Evolutionary conservation across 2,113 vertebrate genomes (phyloP), one percentile per base, ranked within the genome.

Genomic region (Pelodiscus sinensis): DNA sequence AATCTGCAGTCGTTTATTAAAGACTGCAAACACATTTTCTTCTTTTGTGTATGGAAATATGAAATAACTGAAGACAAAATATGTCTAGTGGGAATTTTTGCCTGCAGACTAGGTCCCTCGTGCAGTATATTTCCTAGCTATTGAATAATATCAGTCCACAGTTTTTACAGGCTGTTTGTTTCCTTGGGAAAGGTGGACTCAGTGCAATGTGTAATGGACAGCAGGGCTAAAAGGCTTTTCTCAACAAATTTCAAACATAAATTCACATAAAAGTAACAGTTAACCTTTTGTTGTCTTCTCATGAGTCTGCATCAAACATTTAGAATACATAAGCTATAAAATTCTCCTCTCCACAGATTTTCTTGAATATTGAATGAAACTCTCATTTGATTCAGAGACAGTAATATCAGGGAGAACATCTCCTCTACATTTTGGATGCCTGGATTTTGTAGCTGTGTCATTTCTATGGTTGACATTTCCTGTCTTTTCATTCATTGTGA

Each of bases 401-500:
- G 58, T 16, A 81, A 57, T 29, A 13, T 56, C 79, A 81, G 51
- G 62, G 57, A 84, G 80, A 89, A 9, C 82, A 91, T 71, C 87
- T 90, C 79, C 60, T 87, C 82, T 78, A 1, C 0, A 1, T 55
- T 82, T 89, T 82, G 88, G 83, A 94, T 89, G 94, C 94, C 89
- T 92, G 89, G 89, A 88, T 95, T 82, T 60, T 89, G 81, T 68
- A 92, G 65, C 88, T 82, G 62, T 87, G 84, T 94, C 82, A 6
- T 60, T 91, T 84, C 79, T 79, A 2, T 35, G 3, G 5, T 29
- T 94, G 90, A 95, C 95, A 90, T 94, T 92, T 94, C 78, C 50
- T 94, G 92, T 81, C 92, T 93, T 96, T 94, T 89, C 93, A 82
- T 92, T 94, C 87, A 81, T 92, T 82, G 18, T 15, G 90, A 87